These are phyloP conservation scores for Nothoprocta perdicaria DNA, from an alignment of 2,113 vertebrate species.

Conservation along the genomic window DNA sequence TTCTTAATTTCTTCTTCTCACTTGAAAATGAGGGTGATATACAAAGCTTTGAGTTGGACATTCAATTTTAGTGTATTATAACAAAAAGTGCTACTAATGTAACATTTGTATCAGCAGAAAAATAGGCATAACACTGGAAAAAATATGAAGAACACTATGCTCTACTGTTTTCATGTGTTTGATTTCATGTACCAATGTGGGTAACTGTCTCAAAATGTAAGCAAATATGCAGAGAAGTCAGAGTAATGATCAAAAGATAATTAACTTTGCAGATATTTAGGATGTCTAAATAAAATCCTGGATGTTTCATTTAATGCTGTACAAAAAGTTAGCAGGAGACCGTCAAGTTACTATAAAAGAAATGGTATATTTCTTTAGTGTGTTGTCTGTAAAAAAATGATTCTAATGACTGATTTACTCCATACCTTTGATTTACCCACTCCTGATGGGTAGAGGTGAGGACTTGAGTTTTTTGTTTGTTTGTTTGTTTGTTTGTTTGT, in stretches of 20 bases:
- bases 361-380: background rate
- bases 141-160: background rate
- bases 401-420: background rate
- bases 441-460: background rate
- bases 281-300: conserved; percentile 1
- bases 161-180: background rate
- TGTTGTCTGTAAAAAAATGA: background rate
- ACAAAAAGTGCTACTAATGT: background rate
- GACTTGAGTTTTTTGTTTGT: background rate
- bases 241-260: background rate
- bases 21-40: background rate
- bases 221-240: background rate
- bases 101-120: background rate
- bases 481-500: too few relatives aligned
- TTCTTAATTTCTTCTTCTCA: background rate
- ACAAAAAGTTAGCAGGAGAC: background rate
- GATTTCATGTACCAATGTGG: background rate
- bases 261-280: background rate
- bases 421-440: too few relatives aligned
- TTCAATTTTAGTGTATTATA: background rate
- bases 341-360: background rate
- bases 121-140: background rate
- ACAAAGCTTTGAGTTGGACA: background rate
- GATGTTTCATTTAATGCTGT: background rate
- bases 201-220: background rate